Conservation (phyloP, 2,888 invertebrate genomes). For the Helleia helle region DNA sequence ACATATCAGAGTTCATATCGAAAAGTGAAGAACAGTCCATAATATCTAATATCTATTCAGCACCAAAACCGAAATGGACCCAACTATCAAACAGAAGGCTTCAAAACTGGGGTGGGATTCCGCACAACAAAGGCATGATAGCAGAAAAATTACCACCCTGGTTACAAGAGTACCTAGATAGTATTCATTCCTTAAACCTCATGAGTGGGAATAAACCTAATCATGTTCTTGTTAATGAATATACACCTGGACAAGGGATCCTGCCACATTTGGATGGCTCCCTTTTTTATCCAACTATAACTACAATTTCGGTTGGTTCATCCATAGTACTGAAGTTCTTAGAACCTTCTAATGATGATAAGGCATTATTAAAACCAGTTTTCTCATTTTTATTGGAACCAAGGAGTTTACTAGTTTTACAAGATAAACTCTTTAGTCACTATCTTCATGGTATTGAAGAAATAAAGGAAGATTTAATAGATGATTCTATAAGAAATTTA, state of each 20-base stretch:
- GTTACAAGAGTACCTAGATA: slow-evolving; percentile 82
- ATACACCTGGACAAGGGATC: slow-evolving; percentile 93
- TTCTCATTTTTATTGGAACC: slow-evolving; percentile 89
- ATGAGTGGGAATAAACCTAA: slow-evolving; percentile 87
- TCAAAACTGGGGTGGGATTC: slow-evolving; percentile 98
- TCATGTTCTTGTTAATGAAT: slow-evolving; percentile 96
- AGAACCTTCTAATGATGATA: slow-evolving; percentile 53
- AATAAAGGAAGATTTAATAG: slow-evolving; percentile 75
- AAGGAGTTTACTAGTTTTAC: slow-evolving; percentile 89
- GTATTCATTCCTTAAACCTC: slow-evolving; percentile 77
- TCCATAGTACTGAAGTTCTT: slow-evolving; percentile 93
- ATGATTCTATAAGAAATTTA: slow-evolving; percentile 77
- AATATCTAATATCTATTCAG: slow-evolving; percentile 80
- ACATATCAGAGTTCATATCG: slow-evolving; percentile 91
- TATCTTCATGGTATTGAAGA: slow-evolving; percentile 93
- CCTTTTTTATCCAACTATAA: slow-evolving; percentile 92
- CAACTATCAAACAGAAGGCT: slow-evolving; percentile 90
- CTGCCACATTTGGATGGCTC: slow-evolving; percentile 98
- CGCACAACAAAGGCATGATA: slow-evolving; percentile 86
- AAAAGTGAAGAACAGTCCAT: slow-evolving; percentile 81
- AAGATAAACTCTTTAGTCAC: slow-evolving; percentile 85
- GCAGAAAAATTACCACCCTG: slow-evolving; percentile 91
- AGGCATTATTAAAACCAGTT: slow-evolving; percentile 43
- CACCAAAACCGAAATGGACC: slow-evolving; percentile 97
- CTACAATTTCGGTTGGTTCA: slow-evolving; percentile 93